A percentile compares a stretch with the other conserved stretches of the same genome.
These are phyloP conservation scores for Phycodurus eques DNA, from an alignment of 2,113 vertebrate genomes.

Conservation along the genomic window DNA sequence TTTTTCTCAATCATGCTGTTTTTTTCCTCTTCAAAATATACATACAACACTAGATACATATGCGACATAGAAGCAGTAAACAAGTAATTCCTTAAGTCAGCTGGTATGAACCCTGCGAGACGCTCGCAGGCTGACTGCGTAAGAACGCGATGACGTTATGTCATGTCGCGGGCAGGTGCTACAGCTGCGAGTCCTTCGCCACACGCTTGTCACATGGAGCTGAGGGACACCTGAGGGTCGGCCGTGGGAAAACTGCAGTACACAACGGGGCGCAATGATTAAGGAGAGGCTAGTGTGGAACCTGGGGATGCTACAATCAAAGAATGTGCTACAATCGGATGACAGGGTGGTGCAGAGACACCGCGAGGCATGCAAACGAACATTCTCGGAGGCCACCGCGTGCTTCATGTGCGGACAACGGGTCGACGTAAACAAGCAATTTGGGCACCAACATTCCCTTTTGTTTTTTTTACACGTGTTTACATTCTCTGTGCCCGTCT, in stretches of 20 bases:
- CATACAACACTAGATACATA: slow-evolving; percentile 69
- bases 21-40: slow-evolving; percentile 70
- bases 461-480: slow-evolving; percentile 22
- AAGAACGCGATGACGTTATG: slow-evolving; percentile 34
- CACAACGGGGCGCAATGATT: slow-evolving; percentile 30
- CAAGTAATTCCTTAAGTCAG: slow-evolving; percentile 25
- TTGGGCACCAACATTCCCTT: slow-evolving; percentile 49
- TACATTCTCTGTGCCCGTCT: slow-evolving; percentile 61
- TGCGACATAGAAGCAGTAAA: slow-evolving; percentile 69
- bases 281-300: slow-evolving; percentile 17
- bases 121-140: slow-evolving; percentile 36
- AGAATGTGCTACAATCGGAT: slow-evolving; percentile 68
- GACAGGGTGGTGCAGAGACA: slow-evolving; percentile 33
- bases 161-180: slow-evolving; percentile 39
- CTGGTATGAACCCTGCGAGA: slow-evolving; percentile 23
- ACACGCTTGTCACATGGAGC: slow-evolving; percentile 21
- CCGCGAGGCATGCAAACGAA: slow-evolving; percentile 72
- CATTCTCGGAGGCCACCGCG: slow-evolving; percentile 64
- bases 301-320: slow-evolving; percentile 69
- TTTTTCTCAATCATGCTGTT: slow-evolving; percentile 72
- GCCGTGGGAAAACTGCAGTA: slow-evolving; percentile 58
- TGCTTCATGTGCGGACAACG: slow-evolving; percentile 48
- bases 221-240: slow-evolving; percentile 57
- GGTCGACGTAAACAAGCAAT: slow-evolving; percentile 48
- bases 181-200: slow-evolving; percentile 47